Evolutionary conservation across 2,888 invertebrate genomes (phyloP), one percentile per base, ranked within the genome.

Genomic region (Metacarcinus magister): DNA sequence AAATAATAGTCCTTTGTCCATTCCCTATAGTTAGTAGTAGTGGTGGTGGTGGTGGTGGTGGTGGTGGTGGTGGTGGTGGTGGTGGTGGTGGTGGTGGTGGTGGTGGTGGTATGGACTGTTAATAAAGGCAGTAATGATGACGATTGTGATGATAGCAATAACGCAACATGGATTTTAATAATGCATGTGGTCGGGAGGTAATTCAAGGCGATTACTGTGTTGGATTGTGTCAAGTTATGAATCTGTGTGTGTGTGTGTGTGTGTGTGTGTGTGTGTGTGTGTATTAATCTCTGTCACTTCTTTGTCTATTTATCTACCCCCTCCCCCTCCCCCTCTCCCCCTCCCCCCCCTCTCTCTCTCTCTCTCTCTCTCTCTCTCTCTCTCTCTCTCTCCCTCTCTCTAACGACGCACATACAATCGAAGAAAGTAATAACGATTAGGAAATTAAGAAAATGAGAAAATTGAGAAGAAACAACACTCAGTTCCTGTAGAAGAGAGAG

Each of bases 351-450:
- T 67, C 67, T 67, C 67, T 67, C 67, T 67, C 67, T 67, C 67
- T 67, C 67, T 67, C 67, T 67, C 67, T 67, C 67, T 67, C 67
- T 67, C 67, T 67, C 67, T 67, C 67, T 67, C 67, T 28, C 82
- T 82, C 32, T 82, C 82, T 82, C 32, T 32, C 32, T 32, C 2
- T 82, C 32, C 4, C 82, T 82, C 7, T 28, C 32, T 82, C 10
- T n/a, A n/a, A n/a, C n/a, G n/a, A n/a, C n/a, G n/a, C n/a, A n/a
- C n/a, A n/a, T n/a, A n/a, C 54, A 13, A n/a, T n/a, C n/a, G n/a
- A n/a, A n/a, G 19, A 67, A 67, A 67, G 19, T 1, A n/a, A 23
- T 23, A 23, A n/a, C n/a, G 23, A 23, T 67, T 67, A n/a, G 2
- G 5, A 0, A 67, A 19, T 2, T 1, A 82, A 82, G 7, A 8